Conservation (phyloP, 2,113 vertebrate genomes). For the Porphyrio hochstetteri region DNA sequence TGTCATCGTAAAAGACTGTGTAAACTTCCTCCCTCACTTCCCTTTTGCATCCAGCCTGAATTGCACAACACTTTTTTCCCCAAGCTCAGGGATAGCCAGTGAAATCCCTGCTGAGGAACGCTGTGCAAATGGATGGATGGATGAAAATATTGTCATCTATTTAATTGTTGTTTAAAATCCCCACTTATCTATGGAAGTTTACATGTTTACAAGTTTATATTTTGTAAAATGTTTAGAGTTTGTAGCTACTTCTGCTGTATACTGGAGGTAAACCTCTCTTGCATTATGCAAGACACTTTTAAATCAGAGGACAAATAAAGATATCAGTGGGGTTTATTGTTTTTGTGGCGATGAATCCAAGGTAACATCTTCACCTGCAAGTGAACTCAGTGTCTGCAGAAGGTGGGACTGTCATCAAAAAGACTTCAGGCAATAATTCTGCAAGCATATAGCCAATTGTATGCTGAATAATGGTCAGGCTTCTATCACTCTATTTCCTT, state of each 20-base stretch:
- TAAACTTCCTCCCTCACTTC: neutral
- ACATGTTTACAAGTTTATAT: neutral
- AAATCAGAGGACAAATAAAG: neutral
- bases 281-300: neutral
- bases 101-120: neutral
- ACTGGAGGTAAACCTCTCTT: neutral
- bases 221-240: neutral
- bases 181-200: neutral
- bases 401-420: neutral
- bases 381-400: neutral
- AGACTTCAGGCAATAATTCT: neutral
- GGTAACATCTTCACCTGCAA: neutral
- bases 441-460: neutral
- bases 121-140: neutral
- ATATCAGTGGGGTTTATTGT: neutral
- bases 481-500: neutral
- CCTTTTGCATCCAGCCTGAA: neutral
- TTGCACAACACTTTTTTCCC: neutral
- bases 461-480: neutral
- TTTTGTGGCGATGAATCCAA: neutral
- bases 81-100: neutral
- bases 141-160: neutral
- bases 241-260: neutral
- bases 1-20: neutral
- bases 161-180: neutral